Conservation (phyloP, 2,797 vertebrate species). For the Sphenopsis melanotis region DNA sequence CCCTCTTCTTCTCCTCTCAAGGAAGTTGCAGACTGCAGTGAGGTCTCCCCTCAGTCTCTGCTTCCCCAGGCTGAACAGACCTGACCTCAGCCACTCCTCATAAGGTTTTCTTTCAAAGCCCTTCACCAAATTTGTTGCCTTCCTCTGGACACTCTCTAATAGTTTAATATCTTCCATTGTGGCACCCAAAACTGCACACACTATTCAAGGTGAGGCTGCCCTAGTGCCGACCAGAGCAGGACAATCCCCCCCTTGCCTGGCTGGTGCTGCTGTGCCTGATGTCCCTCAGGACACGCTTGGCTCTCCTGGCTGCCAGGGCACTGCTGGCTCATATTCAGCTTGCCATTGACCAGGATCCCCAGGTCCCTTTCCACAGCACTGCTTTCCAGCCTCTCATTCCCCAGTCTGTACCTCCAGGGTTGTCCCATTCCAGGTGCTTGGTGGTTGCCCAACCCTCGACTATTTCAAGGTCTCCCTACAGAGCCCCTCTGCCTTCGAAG, state of each 20-base stretch:
- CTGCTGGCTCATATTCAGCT: accelerated
- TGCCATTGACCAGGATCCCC: accelerated
- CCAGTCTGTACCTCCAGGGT: not conserved
- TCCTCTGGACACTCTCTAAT: not conserved
- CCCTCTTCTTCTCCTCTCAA: not conserved
- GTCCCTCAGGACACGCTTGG: accelerated
- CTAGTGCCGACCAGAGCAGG: accelerated
- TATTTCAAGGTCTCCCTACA: not conserved
- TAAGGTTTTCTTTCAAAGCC: not conserved
- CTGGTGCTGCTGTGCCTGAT: not conserved
- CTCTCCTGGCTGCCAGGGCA: not conserved
- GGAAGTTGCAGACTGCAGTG: not conserved
- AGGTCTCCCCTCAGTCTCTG: not conserved
- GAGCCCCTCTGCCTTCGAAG: not conserved
- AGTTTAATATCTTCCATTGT: no score
- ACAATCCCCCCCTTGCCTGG: not conserved
- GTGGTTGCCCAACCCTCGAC: not conserved
- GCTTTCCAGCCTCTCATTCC: not conserved
- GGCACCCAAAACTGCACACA: not conserved
- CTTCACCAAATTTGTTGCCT: not conserved
- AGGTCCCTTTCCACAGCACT: not conserved
- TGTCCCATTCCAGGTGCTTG: not conserved
- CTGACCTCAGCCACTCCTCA: not conserved
- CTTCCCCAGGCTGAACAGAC: not conserved
- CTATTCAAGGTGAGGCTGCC: accelerated